A percentile compares a stretch with the other conserved stretches of the same genome.
Conservation (phyloP, 2,113 vertebrate species). For the Cinclus cinclus region DNA sequence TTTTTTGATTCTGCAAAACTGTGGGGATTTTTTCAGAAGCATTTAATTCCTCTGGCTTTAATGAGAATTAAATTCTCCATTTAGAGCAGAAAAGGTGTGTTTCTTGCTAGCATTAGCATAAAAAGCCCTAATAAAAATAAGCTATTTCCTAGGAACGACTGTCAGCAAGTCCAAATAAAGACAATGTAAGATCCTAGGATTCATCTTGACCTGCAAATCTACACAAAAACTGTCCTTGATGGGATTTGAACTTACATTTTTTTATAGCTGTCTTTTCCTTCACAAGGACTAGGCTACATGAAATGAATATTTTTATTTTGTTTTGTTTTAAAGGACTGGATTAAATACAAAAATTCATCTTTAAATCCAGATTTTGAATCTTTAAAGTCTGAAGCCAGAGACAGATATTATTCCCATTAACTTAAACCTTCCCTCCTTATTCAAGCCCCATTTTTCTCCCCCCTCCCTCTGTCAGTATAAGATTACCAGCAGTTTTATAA, state of each 20-base stretch:
- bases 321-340: neutral
- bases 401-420: neutral
- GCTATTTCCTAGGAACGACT: neutral
- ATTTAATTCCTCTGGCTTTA: neutral
- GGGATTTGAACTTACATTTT: neutral
- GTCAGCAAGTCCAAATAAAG: neutral
- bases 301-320: neutral
- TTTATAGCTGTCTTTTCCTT: neutral
- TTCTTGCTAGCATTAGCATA: neutral
- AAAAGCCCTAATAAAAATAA: neutral
- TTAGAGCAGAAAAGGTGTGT: neutral
- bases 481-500: constrained; percentile 18
- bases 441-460: neutral
- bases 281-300: neutral
- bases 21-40: neutral
- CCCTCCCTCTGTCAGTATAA: neutral
- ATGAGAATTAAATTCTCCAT: neutral
- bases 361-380: neutral
- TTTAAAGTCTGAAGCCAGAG: neutral
- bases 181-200: neutral
- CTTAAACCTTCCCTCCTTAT: neutral
- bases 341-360: neutral
- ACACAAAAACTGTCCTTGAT: neutral
- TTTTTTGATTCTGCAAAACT: neutral
- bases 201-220: neutral